A percentile compares a stretch with the other conserved stretches of the same genome.
phyloP scores from a whole-genome alignment of 1,140 invertebrate genomes.

The Brachionus rubens region DNA sequence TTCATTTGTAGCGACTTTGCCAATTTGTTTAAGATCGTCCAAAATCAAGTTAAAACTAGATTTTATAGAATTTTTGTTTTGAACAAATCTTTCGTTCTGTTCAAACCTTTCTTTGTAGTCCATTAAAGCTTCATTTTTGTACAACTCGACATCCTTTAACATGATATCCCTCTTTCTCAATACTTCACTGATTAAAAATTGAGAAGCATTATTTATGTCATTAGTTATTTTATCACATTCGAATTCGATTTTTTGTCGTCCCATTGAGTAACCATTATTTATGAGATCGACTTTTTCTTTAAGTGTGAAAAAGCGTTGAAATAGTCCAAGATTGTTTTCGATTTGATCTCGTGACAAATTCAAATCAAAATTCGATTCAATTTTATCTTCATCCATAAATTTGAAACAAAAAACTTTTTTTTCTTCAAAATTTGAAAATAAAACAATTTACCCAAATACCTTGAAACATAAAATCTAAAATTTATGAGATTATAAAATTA shows the following conservation, averaged over 20 bases:
- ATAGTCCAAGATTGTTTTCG: not conserved
- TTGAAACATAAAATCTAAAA: too few relatives aligned
- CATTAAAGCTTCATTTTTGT: constrained; percentile 19
- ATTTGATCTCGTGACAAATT: not conserved
- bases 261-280: not conserved
- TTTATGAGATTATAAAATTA: too few relatives aligned
- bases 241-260: not conserved
- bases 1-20: not conserved
- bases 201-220: not conserved
- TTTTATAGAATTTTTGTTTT: not conserved
- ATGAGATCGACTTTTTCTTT: constrained; percentile 2
- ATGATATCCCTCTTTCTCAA: not conserved
- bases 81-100: not conserved
- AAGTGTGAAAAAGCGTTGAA: not conserved
- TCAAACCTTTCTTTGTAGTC: constrained; percentile 4
- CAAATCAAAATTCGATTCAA: too few relatives aligned
- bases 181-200: not conserved
- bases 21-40: not conserved
- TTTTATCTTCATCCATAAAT: too few relatives aligned
- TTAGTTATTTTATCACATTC: not conserved
- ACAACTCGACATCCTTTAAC: not conserved
- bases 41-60: not conserved
- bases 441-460: too few relatives aligned
- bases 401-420: too few relatives aligned
- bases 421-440: too few relatives aligned